Evolutionary conservation across 2,113 vertebrate species (phyloP).

Genomic region (Larimichthys polyactis): DNA sequence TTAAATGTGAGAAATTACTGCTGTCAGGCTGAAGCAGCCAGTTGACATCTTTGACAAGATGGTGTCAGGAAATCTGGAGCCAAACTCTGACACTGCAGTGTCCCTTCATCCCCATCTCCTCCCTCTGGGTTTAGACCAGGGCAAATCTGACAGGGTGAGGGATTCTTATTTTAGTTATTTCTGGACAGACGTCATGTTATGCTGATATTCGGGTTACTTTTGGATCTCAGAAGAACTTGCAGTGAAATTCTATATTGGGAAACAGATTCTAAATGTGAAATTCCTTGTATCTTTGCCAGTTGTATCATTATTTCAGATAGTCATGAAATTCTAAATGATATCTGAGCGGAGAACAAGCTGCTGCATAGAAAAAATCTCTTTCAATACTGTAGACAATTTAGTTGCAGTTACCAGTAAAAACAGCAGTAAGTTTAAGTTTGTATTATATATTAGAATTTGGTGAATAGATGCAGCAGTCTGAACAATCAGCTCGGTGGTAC

Average conservation of each 20-base stretch:
- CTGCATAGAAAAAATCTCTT: neutral
- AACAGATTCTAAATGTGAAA: neutral
- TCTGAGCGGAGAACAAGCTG: neutral
- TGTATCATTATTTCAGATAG: too few relatives aligned
- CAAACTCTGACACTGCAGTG: slow-evolving; percentile 40
- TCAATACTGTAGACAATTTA: too few relatives aligned
- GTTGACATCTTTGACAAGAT: slow-evolving; percentile 54
- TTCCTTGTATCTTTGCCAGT: neutral
- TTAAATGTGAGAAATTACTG: slow-evolving; percentile 32
- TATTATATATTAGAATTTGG: neutral
- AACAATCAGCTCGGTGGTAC: too few relatives aligned
- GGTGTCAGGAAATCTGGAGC: slow-evolving; percentile 47
- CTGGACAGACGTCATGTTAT: slow-evolving; percentile 1
- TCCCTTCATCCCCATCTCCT: slow-evolving; percentile 28
- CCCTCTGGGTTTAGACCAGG: slow-evolving; percentile 20
- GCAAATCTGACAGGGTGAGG: slow-evolving; percentile 24
- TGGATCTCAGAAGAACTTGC: neutral
- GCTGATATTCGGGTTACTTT: neutral
- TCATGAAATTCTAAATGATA: neutral
- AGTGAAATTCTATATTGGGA: neutral
- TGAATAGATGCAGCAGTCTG: neutral
- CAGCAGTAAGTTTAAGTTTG: too few relatives aligned
- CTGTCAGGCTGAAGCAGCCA: slow-evolving; percentile 34
- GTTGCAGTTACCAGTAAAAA: neutral
- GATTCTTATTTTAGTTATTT: slow-evolving; percentile 32